Evolutionary conservation across 2,888 invertebrate species (phyloP).

Genomic region (Nemotelus pantherinus): DNA sequence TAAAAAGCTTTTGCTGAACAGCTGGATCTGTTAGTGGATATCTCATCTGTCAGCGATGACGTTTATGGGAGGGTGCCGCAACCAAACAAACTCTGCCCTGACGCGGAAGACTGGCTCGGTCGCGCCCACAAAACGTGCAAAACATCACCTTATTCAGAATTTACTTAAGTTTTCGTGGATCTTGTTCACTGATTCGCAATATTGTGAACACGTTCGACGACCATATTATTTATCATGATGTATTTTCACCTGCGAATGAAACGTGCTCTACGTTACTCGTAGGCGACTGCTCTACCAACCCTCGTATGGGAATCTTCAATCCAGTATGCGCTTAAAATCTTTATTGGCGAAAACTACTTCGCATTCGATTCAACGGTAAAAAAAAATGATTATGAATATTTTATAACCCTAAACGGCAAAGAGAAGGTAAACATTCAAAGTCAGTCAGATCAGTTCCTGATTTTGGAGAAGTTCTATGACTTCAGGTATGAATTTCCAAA

Average conservation of each 20-base stretch:
- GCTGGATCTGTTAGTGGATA: too few relatives aligned
- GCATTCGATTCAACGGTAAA: constrained; percentile 54
- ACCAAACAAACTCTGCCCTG: too few relatives aligned
- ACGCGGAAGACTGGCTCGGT: too few relatives aligned
- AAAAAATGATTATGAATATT: constrained; percentile 54
- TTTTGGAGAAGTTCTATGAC: constrained; percentile 61
- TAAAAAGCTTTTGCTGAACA: too few relatives aligned
- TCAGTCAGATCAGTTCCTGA: constrained; percentile 62
- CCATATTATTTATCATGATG: constrained; percentile 56
- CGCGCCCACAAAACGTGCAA: too few relatives aligned
- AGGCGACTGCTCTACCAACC: constrained; percentile 62
- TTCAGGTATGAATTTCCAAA: constrained; percentile 59
- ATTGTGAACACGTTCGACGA: constrained; percentile 64
- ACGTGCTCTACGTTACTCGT: constrained; percentile 55
- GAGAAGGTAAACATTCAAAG: constrained; percentile 58
- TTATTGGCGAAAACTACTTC: constrained; percentile 62
- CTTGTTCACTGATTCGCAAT: constrained; percentile 63
- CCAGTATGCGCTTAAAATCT: constrained; percentile 59
- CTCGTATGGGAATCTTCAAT: constrained; percentile 62
- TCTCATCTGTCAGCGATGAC: too few relatives aligned
- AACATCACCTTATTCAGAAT: too few relatives aligned
- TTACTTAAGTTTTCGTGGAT: too few relatives aligned
- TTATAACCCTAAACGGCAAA: constrained; percentile 59
- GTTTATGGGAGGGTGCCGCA: too few relatives aligned
- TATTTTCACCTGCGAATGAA: constrained; percentile 48